phyloP scores from a whole-genome alignment of 2,888 invertebrate genomes.

The Cerastoderma edule region DNA sequence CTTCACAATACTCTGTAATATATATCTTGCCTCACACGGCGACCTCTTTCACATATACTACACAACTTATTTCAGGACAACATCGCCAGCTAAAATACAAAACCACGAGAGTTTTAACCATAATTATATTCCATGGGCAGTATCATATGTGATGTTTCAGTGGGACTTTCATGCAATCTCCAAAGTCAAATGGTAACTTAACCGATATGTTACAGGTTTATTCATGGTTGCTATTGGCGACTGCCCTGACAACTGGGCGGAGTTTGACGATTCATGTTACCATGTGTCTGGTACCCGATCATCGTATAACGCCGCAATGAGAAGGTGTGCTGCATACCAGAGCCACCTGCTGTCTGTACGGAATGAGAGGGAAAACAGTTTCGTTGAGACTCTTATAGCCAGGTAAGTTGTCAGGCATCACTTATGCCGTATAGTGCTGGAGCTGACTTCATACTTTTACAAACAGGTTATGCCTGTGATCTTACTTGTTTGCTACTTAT shows the following conservation, averaged over 20 bases:
- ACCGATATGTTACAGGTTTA: neutral
- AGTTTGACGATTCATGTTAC: slow-evolving; percentile 22
- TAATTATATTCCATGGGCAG: neutral
- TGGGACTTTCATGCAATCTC: neutral
- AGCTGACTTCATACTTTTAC: no score
- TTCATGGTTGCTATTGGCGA: neutral
- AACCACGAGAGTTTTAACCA: neutral
- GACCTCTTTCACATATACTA: no score
- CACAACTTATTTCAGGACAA: no score
- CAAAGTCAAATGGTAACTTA: neutral
- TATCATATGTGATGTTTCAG: no score
- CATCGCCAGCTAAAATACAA: no score
- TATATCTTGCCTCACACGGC: no score
- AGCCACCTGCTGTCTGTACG: slow-evolving; percentile 23
- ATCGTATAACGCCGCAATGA: slow-evolving; percentile 11
- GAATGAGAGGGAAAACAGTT: slow-evolving; percentile 8
- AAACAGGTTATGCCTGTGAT: no score
- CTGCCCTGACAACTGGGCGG: slow-evolving; percentile 20
- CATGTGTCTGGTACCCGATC: slow-evolving; percentile 9
- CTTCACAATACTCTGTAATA: no score
- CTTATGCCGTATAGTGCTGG: no score
- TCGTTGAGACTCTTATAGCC: slow-evolving; percentile 7
- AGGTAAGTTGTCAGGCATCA: neutral
- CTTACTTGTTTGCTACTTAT: no score
- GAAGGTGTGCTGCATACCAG: slow-evolving; percentile 24